Evolutionary conservation across 2,797 vertebrate species (phyloP).

Genomic region (Parotocinclus haroldoi): DNA sequence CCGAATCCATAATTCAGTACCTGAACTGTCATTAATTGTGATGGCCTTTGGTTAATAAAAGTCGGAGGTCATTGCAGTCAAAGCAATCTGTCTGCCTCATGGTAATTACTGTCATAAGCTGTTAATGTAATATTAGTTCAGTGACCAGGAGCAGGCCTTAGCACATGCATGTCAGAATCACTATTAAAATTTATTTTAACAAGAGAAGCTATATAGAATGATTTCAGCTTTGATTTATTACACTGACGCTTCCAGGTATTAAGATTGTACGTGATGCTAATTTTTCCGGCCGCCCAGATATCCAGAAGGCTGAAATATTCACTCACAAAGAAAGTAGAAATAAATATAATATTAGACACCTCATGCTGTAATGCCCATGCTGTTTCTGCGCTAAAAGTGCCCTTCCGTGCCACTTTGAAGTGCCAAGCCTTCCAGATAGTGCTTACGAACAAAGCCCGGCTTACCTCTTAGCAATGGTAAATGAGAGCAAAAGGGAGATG

Average conservation of each 20-base stretch:
- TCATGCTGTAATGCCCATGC: constrained; percentile 29
- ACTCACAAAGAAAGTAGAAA: constrained; percentile 8
- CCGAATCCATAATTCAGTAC: constrained; percentile 12
- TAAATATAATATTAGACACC: constrained; percentile 5
- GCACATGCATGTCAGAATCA: constrained; percentile 50
- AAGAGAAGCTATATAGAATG: neutral
- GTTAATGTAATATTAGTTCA: constrained; percentile 69
- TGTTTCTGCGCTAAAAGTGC: constrained; percentile 48
- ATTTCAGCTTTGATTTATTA: neutral
- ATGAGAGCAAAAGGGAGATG: constrained; percentile 54
- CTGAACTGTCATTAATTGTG: constrained; percentile 53
- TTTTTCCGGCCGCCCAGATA: no score
- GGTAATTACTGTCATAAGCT: constrained; percentile 70
- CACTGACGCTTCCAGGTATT: neutral
- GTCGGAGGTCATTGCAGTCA: constrained; percentile 65
- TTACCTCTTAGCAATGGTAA: constrained; percentile 56
- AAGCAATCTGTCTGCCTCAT: constrained; percentile 64
- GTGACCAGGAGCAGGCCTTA: constrained; percentile 58
- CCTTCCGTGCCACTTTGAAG: constrained; percentile 44
- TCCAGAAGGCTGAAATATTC: no score
- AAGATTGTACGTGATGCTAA: no score
- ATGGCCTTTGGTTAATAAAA: constrained; percentile 70
- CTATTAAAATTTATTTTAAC: constrained; percentile 35
- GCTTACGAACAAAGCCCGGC: constrained; percentile 56
- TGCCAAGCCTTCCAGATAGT: constrained; percentile 36